Conservation (phyloP, 2,888 invertebrate species). For the Hybos culiciformis region DNA sequence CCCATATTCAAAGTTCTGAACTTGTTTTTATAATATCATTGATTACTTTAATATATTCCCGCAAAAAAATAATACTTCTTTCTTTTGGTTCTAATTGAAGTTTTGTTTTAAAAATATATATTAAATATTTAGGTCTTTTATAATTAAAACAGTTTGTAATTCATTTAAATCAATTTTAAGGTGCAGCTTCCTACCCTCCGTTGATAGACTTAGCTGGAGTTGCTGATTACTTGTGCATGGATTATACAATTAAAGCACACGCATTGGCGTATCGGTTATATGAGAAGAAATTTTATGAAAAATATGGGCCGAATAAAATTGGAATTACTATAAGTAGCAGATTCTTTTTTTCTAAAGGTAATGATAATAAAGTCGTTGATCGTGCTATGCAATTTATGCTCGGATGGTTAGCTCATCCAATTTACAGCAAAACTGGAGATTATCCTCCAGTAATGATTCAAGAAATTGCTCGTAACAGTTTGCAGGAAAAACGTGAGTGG, state of each 20-base stretch:
- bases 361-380: slow-evolving; percentile 17
- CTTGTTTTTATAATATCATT: too few species aligned
- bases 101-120: too few species aligned
- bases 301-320: slow-evolving; percentile 24
- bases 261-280: slow-evolving; percentile 37
- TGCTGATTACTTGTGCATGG: slow-evolving; percentile 40
- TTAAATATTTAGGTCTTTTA: too few species aligned
- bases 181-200: slow-evolving; percentile 29
- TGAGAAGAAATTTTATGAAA: slow-evolving; percentile 28
- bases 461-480: slow-evolving; percentile 24
- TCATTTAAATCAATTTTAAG: too few species aligned
- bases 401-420: slow-evolving; percentile 30
- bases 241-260: slow-evolving; percentile 41
- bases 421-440: slow-evolving; percentile 23
- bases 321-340: slow-evolving; percentile 23
- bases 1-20: too few species aligned
- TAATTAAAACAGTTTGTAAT: too few species aligned
- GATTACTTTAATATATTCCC: too few species aligned
- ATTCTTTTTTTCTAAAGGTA: slow-evolving; percentile 19
- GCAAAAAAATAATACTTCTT: too few species aligned
- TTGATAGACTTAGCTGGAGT: slow-evolving; percentile 34
- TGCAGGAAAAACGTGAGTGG: slow-evolving; percentile 22
- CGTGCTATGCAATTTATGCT: slow-evolving; percentile 22
- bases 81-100: too few species aligned
- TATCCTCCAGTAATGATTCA: slow-evolving; percentile 27